Conservation (phyloP, 2,113 vertebrate genomes). For the Corapipo altera region DNA sequence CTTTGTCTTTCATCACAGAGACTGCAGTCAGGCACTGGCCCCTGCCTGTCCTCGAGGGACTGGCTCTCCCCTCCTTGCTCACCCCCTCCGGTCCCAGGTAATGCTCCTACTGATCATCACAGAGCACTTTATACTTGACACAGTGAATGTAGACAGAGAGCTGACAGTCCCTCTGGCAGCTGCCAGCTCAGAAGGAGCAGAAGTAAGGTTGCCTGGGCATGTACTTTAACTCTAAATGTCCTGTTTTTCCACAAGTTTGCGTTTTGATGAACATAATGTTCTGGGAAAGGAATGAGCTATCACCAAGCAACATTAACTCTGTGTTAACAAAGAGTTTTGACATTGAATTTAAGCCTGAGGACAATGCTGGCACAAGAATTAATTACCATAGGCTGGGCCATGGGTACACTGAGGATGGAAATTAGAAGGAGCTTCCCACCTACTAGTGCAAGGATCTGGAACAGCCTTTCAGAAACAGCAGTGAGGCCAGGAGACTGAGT, state of each 20-base stretch:
- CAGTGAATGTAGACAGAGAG: neutral
- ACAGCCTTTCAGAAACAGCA: neutral
- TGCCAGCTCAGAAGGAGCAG: conserved; percentile 17
- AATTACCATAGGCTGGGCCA: neutral
- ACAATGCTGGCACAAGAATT: conserved; percentile 18
- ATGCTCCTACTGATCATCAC: neutral
- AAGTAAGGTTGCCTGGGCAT: conserved; percentile 12
- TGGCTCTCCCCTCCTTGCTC: neutral
- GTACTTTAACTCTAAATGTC: conserved; percentile 50
- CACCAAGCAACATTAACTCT: conserved; percentile 67
- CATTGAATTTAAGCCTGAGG: conserved; percentile 58
- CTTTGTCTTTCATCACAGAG: neutral
- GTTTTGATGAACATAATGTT: conserved; percentile 47
- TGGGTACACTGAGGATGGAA: neutral
- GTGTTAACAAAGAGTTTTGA: conserved; percentile 59
- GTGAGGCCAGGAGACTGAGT: neutral
- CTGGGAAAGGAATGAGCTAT: conserved; percentile 40
- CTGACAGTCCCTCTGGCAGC: conserved; percentile 34
- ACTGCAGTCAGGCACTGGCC: neutral
- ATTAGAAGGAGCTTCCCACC: conserved; percentile 17
- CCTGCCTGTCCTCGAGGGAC: neutral
- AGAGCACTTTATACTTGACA: neutral
- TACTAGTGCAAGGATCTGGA: neutral
- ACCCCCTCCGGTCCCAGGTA: fast-evolving
- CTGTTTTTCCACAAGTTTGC: conserved; percentile 57